These are phyloP conservation scores for Cryptomyrus ogoouensis DNA, from an alignment of 2,113 vertebrate species.

Conservation along the genomic window DNA sequence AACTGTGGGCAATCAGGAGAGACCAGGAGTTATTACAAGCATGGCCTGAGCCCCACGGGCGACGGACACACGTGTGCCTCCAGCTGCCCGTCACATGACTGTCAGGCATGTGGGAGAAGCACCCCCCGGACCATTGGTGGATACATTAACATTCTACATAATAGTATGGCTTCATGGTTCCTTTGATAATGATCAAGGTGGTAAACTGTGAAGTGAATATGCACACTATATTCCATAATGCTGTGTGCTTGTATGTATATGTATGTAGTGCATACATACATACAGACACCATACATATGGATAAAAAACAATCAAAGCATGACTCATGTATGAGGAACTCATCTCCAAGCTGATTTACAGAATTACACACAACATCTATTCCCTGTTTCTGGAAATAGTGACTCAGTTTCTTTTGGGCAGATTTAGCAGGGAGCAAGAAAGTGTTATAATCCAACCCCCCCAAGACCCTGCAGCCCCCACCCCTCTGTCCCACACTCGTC, in stretches of 20 bases:
- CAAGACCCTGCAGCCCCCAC: not conserved
- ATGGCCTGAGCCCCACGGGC: slow-evolving; percentile 50
- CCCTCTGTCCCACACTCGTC: not conserved
- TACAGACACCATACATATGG: slow-evolving; percentile 1
- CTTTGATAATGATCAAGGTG: slow-evolving; percentile 33
- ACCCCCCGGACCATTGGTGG: slow-evolving; percentile 66
- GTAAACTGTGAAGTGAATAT: not conserved
- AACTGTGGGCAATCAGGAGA: slow-evolving; percentile 91
- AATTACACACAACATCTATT: slow-evolving; percentile 68
- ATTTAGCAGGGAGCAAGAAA: slow-evolving; percentile 31
- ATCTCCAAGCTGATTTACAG: slow-evolving; percentile 45
- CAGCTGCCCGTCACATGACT: slow-evolving; percentile 62
- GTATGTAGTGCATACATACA: slow-evolving; percentile 14
- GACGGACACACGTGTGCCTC: slow-evolving; percentile 74
- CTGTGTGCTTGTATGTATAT: not conserved
- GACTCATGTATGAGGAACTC: not conserved
- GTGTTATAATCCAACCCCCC: slow-evolving; percentile 9
- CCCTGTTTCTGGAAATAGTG: slow-evolving; percentile 59
- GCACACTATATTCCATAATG: not conserved
- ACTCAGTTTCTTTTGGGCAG: slow-evolving; percentile 40
- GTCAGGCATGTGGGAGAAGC: slow-evolving; percentile 69
- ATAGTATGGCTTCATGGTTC: slow-evolving; percentile 47
- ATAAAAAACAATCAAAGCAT: not conserved
- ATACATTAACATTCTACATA: slow-evolving; percentile 64
- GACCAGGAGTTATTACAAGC: slow-evolving; percentile 88